These are phyloP conservation scores for Papilio polytes DNA, from an alignment of 1,140 invertebrate species.

Conservation along the genomic window DNA sequence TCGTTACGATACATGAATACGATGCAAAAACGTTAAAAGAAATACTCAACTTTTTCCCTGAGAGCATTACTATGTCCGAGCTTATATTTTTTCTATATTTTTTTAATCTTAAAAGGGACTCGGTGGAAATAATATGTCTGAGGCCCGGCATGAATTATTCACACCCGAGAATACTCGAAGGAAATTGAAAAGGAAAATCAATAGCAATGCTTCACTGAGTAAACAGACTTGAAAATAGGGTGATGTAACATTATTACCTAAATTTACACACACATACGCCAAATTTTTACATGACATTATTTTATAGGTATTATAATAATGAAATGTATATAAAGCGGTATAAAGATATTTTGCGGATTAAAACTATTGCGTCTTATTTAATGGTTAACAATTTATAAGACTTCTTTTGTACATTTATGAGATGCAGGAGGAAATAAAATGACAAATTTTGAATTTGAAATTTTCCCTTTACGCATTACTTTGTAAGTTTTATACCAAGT, in stretches of 20 bases:
- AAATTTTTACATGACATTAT: background rate
- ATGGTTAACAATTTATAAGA: background rate
- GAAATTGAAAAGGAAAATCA: conserved; percentile 52
- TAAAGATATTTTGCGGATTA: background rate
- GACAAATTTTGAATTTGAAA: background rate
- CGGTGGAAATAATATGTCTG: conserved; percentile 58
- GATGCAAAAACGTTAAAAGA: conserved; percentile 8
- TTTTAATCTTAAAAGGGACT: conserved; percentile 53
- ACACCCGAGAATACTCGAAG: conserved; percentile 52
- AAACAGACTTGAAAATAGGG: conserved; percentile 32
- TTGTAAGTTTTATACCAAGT: no score
- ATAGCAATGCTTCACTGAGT: conserved; percentile 41
- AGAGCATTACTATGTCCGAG: conserved; percentile 25
- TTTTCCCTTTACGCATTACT: no score
- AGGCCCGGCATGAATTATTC: conserved; percentile 61
- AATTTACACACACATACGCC: conserved; percentile 16
- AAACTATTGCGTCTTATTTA: background rate
- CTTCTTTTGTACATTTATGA: background rate
- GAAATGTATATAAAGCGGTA: background rate
- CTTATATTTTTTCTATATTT: conserved; percentile 46
- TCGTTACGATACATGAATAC: background rate
- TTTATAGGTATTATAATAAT: background rate
- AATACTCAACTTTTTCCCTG: conserved; percentile 15
- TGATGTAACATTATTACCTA: conserved; percentile 36
- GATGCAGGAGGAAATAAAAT: background rate